Evolutionary conservation across 2,113 vertebrate species (phyloP).

Genomic region (Mustela lutreola): DNA sequence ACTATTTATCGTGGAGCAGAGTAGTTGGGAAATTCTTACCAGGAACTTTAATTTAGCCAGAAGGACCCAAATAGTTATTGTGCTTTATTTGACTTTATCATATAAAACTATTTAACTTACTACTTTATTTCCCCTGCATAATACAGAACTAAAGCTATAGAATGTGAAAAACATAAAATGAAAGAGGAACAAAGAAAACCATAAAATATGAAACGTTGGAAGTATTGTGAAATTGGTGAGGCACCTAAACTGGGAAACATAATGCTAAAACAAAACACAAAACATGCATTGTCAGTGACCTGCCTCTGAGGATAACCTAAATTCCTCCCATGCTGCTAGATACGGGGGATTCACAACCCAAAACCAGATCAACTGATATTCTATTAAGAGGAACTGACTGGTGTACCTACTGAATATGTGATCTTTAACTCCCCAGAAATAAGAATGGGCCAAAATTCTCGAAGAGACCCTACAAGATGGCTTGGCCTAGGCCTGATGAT

Average conservation of each 20-base stretch:
- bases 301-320: background rate
- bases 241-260: conserved; percentile 4
- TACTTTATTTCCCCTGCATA: background rate
- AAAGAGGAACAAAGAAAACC: conserved; percentile 24
- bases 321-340: background rate
- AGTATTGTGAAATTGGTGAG: conserved; percentile 28
- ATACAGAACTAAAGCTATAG: background rate
- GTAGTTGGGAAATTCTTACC: background rate
- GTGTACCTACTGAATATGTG: background rate
- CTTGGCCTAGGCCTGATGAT: conserved; percentile 75
- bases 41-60: conserved; percentile 10
- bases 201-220: conserved; percentile 48
- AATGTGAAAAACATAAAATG: conserved; percentile 21
- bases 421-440: conserved; percentile 53
- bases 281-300: background rate
- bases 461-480: conserved; percentile 69
- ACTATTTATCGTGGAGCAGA: background rate
- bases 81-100: conserved; percentile 40
- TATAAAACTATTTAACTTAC: conserved; percentile 11
- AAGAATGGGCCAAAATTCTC: background rate
- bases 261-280: background rate
- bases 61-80: conserved; percentile 17
- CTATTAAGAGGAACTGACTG: background rate
- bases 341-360: background rate
- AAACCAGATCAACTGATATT: background rate